Base-by-base conservation (phyloP, 2,888 invertebrate genomes). In the Corythucha ciliata region DNA sequence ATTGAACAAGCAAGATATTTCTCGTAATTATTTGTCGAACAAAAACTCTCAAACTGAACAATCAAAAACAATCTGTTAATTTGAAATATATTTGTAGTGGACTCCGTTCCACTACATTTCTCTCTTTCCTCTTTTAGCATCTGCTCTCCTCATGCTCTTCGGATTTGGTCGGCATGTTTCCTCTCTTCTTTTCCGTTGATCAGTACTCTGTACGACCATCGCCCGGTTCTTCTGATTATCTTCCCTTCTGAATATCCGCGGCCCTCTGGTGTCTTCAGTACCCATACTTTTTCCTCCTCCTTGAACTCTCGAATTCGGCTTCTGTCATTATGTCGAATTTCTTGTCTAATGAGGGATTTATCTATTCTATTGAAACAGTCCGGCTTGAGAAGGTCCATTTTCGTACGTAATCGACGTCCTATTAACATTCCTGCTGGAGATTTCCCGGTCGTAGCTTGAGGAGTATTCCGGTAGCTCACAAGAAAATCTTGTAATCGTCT, bases 391-490 rank as follows among this genome's bases (percentile, higher is more conserved):
- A 61, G 46, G 36, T 54, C 37, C 25, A 61, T 27, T 16, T 55
- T 37, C 12, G 57, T 54, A 20, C 59, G 39, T 24, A 60, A 40
- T 18, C 58, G 41, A 21, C 59, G 48, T 5, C 56, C 56, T n/a
- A 60, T 53, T 29, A 61, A 53, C n/a, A 61, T 48, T 41, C 54
- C 39, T 25, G 61, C 53, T 18, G 60, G 62, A 14, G 59, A 40
- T 45, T 47, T 46, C n/a, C 57, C 57, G 21, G 61, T 60, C 8
- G 56, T 54, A 1, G 46, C 26, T 29, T 60, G 56, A 14, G 27
- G 50, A 45, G 29, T 53, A 41, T 26, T 55, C 8, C 56, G 21
- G 42, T 46, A 55, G n/a, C 51, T 42, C 3, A 45, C 34, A 12
- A 58, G 26, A 27, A 57, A 50, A 18, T 55, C 20, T 16, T 48